Conservation (phyloP, 2,797 vertebrate species). For the Eidolon dupreanum region DNA sequence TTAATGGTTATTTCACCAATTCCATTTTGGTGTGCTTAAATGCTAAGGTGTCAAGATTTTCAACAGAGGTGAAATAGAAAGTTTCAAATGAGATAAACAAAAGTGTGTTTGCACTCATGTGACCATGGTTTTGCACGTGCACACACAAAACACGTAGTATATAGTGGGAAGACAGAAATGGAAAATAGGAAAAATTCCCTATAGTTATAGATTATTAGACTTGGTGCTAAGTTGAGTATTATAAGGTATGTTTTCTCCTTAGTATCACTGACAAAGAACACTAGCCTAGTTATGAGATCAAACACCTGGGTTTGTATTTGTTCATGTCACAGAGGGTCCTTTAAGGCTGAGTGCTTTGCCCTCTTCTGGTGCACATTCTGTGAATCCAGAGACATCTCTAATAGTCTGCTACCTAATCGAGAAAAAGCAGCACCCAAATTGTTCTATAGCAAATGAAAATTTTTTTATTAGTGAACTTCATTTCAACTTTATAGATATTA, state of each 20-base stretch:
- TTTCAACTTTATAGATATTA: slow-evolving; percentile 70
- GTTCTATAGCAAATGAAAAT: slow-evolving; percentile 24
- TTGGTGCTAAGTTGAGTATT: background rate
- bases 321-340: background rate
- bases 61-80: background rate
- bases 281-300: background rate
- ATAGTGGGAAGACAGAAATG: background rate
- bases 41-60: slow-evolving; percentile 7
- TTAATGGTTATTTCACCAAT: background rate
- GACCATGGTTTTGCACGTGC: background rate
- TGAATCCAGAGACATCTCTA: slow-evolving; percentile 20
- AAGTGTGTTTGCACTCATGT: background rate
- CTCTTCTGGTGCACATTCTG: background rate
- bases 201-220: background rate
- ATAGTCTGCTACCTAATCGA: slow-evolving; percentile 54
- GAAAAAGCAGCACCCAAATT: slow-evolving; percentile 51
- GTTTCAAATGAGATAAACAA: background rate
- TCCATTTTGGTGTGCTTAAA: background rate
- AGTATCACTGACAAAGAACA: background rate
- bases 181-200: background rate
- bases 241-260: background rate
- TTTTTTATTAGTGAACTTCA: slow-evolving; percentile 63
- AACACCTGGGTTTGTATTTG: background rate
- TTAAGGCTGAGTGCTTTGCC: background rate
- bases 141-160: background rate